Base-by-base conservation (phyloP, 1,140 invertebrate species). In the Lepidotrigona ventralis region DNA sequence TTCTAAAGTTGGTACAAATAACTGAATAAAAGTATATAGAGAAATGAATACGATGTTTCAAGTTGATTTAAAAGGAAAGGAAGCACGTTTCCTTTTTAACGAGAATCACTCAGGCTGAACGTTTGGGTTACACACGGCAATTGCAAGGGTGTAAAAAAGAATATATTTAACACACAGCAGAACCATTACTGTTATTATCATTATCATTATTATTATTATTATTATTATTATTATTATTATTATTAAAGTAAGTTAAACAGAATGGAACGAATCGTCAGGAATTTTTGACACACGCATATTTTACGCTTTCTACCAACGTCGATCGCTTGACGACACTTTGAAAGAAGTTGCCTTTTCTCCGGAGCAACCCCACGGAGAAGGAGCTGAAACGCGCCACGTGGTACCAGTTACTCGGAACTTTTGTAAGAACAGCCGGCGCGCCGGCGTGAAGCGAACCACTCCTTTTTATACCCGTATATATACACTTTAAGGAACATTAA, bases 401-500 rank as follows among this genome's bases (percentile, higher is more conserved):
- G 70, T n/a, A 39, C 26, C 29, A 51, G 51, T 74, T 74, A 15
- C 23, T 21, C 69, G 23, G 54, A 73, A 86, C 23, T 68, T 73
- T 71, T 66, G 15, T 60, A 68, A 33, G 23, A 72, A 69, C 68
- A 11, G 26, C 76, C 69, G 56, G 53, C 54, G 85, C 79, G 84
- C 53, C n/a, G 84, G 66, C 58, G 33, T n/a, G 51, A 74, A 72
- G 29, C 69, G 17, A 54, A 56, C 79, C 54, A 86, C 63, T 86
- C 63, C 29, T 79, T 87, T 83, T 86, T 74, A 71, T 85, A 75
- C 19, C 58, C 54, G 33, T 83, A 54, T 54, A 86, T 83, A 54
- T 54, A 86, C 69, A 51, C 21, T 29, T 86, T 86, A 83, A 87
- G 84, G 15, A 75, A 78, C 69, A 73, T 68, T 85, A 64, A 72